Percentiles rank a stretch among this genome's conserved stretches.
These are phyloP conservation scores for Aethes cnicana DNA, from an alignment of 2,888 invertebrate species.

Conservation along the genomic window DNA sequence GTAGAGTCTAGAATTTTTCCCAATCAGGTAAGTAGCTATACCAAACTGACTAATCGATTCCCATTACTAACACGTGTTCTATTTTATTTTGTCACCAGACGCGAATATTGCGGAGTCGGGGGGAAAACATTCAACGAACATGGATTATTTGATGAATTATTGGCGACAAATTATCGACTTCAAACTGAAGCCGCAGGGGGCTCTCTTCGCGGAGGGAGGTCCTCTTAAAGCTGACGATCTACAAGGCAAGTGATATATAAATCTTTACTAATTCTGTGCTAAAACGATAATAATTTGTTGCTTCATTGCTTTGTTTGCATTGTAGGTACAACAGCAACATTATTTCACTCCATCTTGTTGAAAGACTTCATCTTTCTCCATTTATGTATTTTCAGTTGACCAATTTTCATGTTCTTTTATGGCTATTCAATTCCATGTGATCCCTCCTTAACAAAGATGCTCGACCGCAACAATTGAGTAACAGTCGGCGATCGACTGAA, in stretches of 20 bases:
- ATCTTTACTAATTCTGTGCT: conserved; percentile 13
- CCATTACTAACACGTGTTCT: neutral
- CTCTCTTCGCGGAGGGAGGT: conserved; percentile 72
- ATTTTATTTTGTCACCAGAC: conserved; percentile 23
- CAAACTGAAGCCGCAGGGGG: conserved; percentile 58
- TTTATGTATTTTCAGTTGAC: conserved; percentile 48
- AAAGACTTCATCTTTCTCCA: conserved; percentile 46
- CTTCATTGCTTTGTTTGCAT: conserved; percentile 64
- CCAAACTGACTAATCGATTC: neutral
- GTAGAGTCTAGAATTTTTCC: conserved; percentile 47
- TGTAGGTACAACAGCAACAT: conserved; percentile 55
- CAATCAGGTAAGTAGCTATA: neutral
- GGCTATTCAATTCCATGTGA: conserved; percentile 48
- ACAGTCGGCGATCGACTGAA: conserved; percentile 48
- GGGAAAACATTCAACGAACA: conserved; percentile 60
- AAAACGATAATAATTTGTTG: conserved; percentile 55
- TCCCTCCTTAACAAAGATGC: conserved; percentile 46
- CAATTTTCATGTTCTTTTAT: conserved; percentile 45
- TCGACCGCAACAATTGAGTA: conserved; percentile 44
- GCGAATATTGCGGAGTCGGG: conserved; percentile 14
- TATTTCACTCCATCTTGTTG: conserved; percentile 53
- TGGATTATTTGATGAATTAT: conserved; percentile 71
- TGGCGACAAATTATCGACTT: conserved; percentile 64
- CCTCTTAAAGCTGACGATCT: conserved; percentile 66
- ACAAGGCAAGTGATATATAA: conserved; percentile 54